phyloP scores from a whole-genome alignment of 2,888 invertebrate genomes.

The Tetanocera ferruginea region DNA sequence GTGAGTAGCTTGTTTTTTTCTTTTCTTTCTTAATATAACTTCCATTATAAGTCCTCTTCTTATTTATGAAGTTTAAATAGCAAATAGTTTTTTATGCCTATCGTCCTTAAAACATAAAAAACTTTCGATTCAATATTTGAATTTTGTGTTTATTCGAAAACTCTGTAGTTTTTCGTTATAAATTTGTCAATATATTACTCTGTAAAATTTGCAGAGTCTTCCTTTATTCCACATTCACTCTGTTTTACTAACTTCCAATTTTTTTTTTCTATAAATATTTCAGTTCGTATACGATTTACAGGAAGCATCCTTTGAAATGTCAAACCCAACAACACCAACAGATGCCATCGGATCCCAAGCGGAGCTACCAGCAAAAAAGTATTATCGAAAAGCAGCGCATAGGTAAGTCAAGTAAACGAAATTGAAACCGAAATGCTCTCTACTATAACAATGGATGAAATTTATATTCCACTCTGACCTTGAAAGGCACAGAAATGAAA shows the following conservation, averaged over 20 bases:
- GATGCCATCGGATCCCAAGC: conserved; percentile 52
- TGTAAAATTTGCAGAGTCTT: no score
- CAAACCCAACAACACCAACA: conserved; percentile 60
- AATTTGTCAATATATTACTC: neutral
- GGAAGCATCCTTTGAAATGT: conserved; percentile 59
- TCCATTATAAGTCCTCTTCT: no score
- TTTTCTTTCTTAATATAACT: neutral
- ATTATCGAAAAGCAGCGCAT: conserved; percentile 69
- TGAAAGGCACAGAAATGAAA: no score
- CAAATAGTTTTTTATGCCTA: no score
- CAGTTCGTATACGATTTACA: conserved; percentile 61
- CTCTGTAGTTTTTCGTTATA: neutral
- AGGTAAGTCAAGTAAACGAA: conserved; percentile 55
- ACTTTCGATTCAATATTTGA: neutral
- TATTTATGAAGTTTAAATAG: no score
- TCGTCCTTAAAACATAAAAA: neutral
- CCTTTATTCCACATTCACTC: neutral
- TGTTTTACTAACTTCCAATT: no score
- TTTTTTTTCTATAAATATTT: conserved; percentile 60
- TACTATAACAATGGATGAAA: no score
- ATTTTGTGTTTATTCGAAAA: neutral
- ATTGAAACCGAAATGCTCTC: no score
- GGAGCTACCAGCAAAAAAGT: conserved; percentile 62
- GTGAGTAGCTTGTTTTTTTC: no score
- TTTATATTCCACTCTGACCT: no score